A percentile compares a stretch with the other conserved stretches of the same genome.
Evolutionary conservation across 2,888 invertebrate genomes (phyloP).

Genomic region (Protonemura montana): DNA sequence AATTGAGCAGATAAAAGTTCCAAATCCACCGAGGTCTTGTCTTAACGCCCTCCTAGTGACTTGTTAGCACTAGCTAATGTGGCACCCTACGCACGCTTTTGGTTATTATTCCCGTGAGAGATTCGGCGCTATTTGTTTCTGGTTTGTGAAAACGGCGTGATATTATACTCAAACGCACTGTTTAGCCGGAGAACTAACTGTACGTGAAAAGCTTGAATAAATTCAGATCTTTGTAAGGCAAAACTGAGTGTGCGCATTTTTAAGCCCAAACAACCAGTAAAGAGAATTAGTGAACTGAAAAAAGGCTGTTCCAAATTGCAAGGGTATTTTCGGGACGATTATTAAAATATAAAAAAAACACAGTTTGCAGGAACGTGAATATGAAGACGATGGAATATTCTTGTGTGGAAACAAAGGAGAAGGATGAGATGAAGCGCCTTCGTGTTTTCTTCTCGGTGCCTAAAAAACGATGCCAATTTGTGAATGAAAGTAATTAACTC

Average conservation of each 20-base stretch:
- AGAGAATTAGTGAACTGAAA: conserved; percentile 4
- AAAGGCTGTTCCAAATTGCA: not conserved
- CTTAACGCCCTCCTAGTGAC: too few species aligned
- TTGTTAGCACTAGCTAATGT: too few species aligned
- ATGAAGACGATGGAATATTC: not conserved
- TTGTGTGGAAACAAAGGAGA: not conserved
- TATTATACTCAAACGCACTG: too few species aligned
- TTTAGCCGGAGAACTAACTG: not conserved
- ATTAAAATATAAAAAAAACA: not conserved
- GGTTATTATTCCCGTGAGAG: too few species aligned
- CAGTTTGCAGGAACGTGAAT: not conserved
- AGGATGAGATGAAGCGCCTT: not conserved
- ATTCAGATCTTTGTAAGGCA: not conserved
- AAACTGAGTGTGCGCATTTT: not conserved
- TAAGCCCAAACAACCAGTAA: not conserved
- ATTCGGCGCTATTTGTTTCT: too few species aligned
- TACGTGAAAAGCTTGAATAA: not conserved
- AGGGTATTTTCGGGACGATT: not conserved
- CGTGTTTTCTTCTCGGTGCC: not conserved
- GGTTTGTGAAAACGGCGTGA: too few species aligned
- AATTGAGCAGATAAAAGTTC: too few species aligned
- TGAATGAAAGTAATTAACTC: conserved; percentile 7
- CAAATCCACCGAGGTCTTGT: too few species aligned
- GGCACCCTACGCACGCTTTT: too few species aligned
- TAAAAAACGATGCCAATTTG: conserved; percentile 3